These are phyloP conservation scores for Phocoena phocoena DNA, from an alignment of 2,113 vertebrate species.

Conservation along the genomic window DNA sequence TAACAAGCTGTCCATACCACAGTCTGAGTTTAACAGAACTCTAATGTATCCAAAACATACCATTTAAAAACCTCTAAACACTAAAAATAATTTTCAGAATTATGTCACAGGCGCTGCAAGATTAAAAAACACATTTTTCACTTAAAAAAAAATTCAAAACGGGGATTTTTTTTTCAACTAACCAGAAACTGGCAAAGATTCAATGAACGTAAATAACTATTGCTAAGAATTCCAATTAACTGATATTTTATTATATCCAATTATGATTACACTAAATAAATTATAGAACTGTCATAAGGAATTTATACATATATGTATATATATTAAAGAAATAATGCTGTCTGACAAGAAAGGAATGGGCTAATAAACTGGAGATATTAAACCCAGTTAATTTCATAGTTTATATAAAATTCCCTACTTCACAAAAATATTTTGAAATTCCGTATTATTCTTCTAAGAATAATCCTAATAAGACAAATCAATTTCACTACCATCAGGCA, in stretches of 20 bases:
- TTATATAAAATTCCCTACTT: constrained; percentile 11
- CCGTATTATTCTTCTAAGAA: not conserved
- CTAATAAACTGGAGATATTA: constrained; percentile 20
- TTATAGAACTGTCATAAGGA: not conserved
- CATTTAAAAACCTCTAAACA: constrained; percentile 7
- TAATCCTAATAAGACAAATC: constrained; percentile 27
- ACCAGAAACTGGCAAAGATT: not conserved
- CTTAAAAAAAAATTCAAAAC: constrained; percentile 29
- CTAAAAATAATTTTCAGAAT: constrained; percentile 27
- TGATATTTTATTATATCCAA: not conserved
- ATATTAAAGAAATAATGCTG: not conserved
- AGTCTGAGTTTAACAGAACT: not conserved
- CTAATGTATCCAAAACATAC: not conserved
- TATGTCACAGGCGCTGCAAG: not conserved
- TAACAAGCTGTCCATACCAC: not conserved
- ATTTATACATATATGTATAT: not conserved
- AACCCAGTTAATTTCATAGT: not conserved
- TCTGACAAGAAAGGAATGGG: not conserved
- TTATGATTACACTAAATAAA: constrained; percentile 16
- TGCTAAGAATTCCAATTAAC: constrained; percentile 27
- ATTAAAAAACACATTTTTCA: constrained; percentile 20
- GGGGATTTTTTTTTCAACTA: not conserved
- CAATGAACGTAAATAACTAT: not conserved
- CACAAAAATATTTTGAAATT: constrained; percentile 46
- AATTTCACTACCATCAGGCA: constrained; percentile 11